Base-by-base conservation (phyloP, 2,888 invertebrate genomes). In the Diadegma fenestrale region DNA sequence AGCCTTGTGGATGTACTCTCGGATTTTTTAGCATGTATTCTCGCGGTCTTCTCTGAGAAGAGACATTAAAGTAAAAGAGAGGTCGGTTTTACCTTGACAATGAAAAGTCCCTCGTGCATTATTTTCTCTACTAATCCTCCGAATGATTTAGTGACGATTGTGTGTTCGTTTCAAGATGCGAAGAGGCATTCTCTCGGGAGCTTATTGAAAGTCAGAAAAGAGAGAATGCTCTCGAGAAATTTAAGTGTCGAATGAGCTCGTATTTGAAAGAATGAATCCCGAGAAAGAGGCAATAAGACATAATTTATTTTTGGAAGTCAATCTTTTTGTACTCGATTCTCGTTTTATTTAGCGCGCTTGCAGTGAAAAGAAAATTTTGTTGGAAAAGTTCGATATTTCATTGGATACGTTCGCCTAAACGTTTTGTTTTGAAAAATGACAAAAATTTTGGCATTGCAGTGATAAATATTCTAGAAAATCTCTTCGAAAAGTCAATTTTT, bases 71-170 rank as follows among this genome's bases (percentile, higher is more conserved):
- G 26, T 22, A 26, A 37, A 26, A 37, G 26, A 41, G 22, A 41
- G 37, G n/a, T 30, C 45, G 37, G 76, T 66, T 54, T 66, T 58
- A 76, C 71, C 79, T 75, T 82, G 78, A 72, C 80, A 84, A n/a
- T 84, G 85, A 85, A 82, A 85, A 76, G 41, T 26, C 51, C 30
- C 54, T 69, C 45, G 58, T 33, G 73, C 75, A 75, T 79, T n/a
- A n/a, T n/a, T n/a, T n/a, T 81, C 63, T 75, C 48, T 7, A 54
- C 45, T n/a, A 76, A 63, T 51, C 64, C 19, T 43, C 69, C 63
- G 58, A 68, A 79, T 82, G 82, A 85, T 85, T 79, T 82, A 82
- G 48, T 43, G 85, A 85, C 75, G 71, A 69, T 85, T 75, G 54
- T 72, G 64, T 58, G 76, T 66, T 78, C 73, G 68, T 69, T 77